Conservation (phyloP, 2,888 invertebrate species). For the Calliscelio sp. region DNA sequence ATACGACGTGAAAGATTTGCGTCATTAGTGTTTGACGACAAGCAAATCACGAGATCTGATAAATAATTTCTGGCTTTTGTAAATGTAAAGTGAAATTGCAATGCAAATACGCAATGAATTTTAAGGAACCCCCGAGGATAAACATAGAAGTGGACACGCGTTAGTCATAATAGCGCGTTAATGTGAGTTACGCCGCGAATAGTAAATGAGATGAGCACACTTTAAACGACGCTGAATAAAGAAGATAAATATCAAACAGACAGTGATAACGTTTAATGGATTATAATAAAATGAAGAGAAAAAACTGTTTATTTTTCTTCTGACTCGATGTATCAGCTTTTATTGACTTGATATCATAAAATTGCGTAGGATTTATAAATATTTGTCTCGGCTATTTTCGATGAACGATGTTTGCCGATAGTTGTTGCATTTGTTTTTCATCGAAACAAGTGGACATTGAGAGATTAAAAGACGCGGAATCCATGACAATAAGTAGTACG, state of each 20-base stretch:
- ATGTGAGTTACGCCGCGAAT: conserved; percentile 52
- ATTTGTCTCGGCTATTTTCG: no score
- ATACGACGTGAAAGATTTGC: background rate
- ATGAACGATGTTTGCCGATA: no score
- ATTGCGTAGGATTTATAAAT: no score
- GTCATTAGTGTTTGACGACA: conserved; percentile 1
- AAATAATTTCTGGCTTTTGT: conserved; percentile 10
- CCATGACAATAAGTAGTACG: conserved; percentile 60
- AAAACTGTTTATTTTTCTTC: no score
- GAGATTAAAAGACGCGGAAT: conserved; percentile 15
- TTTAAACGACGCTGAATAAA: conserved; percentile 26
- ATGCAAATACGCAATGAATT: conserved; percentile 34
- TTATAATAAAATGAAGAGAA: no score
- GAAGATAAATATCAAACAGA: conserved; percentile 6
- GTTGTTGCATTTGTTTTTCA: conserved; percentile 4
- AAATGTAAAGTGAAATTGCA: conserved; percentile 8
- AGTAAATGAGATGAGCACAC: conserved; percentile 37
- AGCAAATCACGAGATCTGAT: conserved; percentile 7
- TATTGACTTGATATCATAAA: no score
- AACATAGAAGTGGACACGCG: conserved; percentile 51
- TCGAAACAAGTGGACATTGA: conserved; percentile 17
- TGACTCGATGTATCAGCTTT: no score
- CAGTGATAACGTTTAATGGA: conserved; percentile 12
- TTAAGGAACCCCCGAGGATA: conserved; percentile 37
- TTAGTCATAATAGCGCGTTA: conserved; percentile 38